Conservation (phyloP, 1,140 invertebrate genomes). For the Caenorhabditis tropicalis region DNA sequence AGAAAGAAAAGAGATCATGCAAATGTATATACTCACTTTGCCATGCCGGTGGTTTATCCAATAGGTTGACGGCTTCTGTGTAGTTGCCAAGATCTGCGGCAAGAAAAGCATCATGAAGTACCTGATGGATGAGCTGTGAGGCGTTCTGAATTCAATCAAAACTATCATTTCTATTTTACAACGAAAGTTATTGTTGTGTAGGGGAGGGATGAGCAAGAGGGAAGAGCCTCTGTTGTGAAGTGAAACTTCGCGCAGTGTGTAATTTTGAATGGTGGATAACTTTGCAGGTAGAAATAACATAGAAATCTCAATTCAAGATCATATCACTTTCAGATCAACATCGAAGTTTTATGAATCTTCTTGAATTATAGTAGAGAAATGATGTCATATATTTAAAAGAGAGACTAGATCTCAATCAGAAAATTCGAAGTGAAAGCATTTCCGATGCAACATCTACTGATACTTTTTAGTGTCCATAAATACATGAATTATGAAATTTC, state of each 20-base stretch:
- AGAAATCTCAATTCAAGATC: too few species aligned
- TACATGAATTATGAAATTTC: too few species aligned
- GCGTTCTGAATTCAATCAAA: slow-evolving; percentile 43
- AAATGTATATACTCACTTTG: slow-evolving; percentile 50
- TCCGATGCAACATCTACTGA: too few species aligned
- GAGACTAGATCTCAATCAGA: too few species aligned
- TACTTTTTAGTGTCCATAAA: too few species aligned
- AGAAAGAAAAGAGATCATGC: not conserved
- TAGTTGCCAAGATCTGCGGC: slow-evolving; percentile 46
- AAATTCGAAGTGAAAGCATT: too few species aligned
- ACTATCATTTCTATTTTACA: not conserved
- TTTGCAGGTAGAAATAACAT: too few species aligned
- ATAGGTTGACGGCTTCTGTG: slow-evolving; percentile 20
- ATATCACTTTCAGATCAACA: too few species aligned
- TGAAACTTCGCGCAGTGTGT: not conserved
- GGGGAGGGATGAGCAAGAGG: not conserved
- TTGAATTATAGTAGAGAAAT: too few species aligned
- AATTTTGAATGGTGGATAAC: not conserved
- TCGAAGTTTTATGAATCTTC: too few species aligned
- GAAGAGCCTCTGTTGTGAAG: not conserved
- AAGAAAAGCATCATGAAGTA: slow-evolving; percentile 47
- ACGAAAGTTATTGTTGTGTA: not conserved
- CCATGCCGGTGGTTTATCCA: slow-evolving; percentile 46
- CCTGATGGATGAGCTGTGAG: slow-evolving; percentile 46
- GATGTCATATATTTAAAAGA: too few species aligned